Evolutionary conservation across 2,888 invertebrate species (phyloP).

Genomic region (Himalopsyche anomala): DNA sequence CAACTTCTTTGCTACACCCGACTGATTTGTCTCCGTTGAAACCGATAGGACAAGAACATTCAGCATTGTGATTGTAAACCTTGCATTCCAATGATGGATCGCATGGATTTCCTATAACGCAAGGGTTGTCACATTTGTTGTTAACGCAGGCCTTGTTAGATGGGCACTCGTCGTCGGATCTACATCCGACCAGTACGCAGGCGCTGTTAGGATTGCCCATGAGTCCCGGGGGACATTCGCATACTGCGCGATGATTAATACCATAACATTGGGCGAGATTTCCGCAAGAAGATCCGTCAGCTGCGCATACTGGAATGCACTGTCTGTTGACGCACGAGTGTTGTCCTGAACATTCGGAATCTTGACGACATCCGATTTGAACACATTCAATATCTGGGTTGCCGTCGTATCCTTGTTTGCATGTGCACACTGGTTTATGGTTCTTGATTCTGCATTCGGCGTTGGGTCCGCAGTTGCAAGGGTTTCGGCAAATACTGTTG

Average conservation of each 20-base stretch:
- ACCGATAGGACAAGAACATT: constrained; percentile 89
- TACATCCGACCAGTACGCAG: constrained; percentile 89
- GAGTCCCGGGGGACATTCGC: constrained; percentile 89
- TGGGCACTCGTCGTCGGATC: constrained; percentile 88
- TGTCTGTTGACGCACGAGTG: constrained; percentile 90
- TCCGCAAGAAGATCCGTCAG: constrained; percentile 85
- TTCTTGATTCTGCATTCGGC: constrained; percentile 89
- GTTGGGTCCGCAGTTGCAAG: constrained; percentile 90
- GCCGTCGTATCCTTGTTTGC: constrained; percentile 88
- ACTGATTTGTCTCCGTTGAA: constrained; percentile 80
- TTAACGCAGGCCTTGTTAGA: constrained; percentile 88
- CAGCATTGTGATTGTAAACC: constrained; percentile 85
- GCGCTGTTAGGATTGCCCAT: constrained; percentile 88
- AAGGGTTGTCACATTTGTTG: constrained; percentile 87
- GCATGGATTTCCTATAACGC: constrained; percentile 82
- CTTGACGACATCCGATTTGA: constrained; percentile 83
- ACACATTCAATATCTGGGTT: constrained; percentile 90
- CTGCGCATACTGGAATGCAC: constrained; percentile 88
- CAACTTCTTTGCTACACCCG: constrained; percentile 79
- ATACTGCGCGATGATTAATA: constrained; percentile 87
- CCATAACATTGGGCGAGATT: constrained; percentile 88
- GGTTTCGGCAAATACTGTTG: constrained; percentile 87
- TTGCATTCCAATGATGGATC: constrained; percentile 85
- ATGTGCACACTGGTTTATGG: constrained; percentile 92
- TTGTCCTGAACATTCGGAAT: constrained; percentile 87